Evolutionary conservation across 2,888 invertebrate genomes (phyloP), one percentile per base, ranked within the genome.

Genomic region (Gnatocerus cornutus): DNA sequence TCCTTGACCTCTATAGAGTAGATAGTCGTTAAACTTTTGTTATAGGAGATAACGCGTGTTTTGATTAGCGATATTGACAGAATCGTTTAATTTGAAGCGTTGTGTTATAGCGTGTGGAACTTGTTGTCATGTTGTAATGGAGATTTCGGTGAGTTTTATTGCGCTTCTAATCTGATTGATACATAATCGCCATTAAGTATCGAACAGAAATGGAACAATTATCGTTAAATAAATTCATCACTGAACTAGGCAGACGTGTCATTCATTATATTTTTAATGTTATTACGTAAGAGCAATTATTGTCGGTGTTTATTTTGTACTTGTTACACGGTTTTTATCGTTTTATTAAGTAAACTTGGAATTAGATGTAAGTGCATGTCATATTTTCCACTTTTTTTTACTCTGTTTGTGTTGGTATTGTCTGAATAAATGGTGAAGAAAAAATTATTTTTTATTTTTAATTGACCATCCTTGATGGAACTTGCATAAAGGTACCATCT

Each of bases 1-100:
- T 64, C 63, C 58, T 69, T 69, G 69, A 69, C 69, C 69, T 69
- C 58, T 58, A 69, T 69, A 59, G 43, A 52, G 50, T 50, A 63
- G 43, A 68, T 64, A 69, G 68, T 68, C 63, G 68, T 64, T 64
- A 63, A 68, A 64, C 56, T 69, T 64, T 64, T 69, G 58, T 68
- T 68, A 43, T 56, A 65, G 14, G 56, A 56, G 65, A 65, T 65
- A 65, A 65, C 48, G 48, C 55, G 10, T n/a, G 55, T 30, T 53
- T 53, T 64, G 64, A 64, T 64, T 64, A 64, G 43, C 53, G 45
- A 59, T 59, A 59, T 59, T 46, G 45, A 59, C 50, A 61, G 46
- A 61, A 48, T 37, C 37, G 41, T 52, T 62, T 62, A 50, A 62
- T 52, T 62, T 62, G 50, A 52, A 62, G 13, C 50, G 37, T 27